Conservation (phyloP, 2,797 vertebrate genomes). For the Coluber constrictor region DNA sequence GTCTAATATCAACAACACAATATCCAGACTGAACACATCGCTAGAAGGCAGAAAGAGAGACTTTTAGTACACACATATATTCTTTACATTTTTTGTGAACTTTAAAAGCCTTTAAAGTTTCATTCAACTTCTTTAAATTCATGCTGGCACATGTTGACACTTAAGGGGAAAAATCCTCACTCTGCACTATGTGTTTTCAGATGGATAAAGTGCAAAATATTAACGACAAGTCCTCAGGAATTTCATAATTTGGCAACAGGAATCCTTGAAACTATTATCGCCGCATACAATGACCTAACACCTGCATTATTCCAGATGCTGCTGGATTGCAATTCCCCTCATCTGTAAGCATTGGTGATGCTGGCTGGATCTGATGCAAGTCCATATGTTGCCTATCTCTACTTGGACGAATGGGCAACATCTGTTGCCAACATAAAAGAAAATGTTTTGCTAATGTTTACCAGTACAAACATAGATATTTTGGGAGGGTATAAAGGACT, state of each 20-base stretch:
- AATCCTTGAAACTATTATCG: constrained; percentile 30
- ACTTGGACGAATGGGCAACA: not conserved
- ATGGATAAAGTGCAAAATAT: constrained; percentile 32
- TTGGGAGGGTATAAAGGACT: not conserved
- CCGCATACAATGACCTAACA: not conserved
- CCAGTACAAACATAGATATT: not conserved
- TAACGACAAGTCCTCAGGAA: constrained; percentile 39
- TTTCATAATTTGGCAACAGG: constrained; percentile 47
- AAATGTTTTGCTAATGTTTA: not conserved
- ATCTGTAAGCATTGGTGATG: not conserved
- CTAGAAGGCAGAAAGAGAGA: constrained; percentile 58
- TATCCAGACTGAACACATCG: constrained; percentile 54
- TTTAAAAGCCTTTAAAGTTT: constrained; percentile 57
- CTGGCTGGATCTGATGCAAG: not conserved
- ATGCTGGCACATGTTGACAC: constrained; percentile 68
- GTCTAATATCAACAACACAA: constrained; percentile 66
- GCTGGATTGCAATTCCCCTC: not conserved
- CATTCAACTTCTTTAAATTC: constrained; percentile 60
- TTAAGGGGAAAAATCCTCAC: constrained; percentile 68
- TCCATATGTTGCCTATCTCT: not conserved
- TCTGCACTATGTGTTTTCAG: constrained; percentile 67
- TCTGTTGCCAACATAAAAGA: not conserved
- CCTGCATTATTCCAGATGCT: not conserved
- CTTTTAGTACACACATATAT: constrained; percentile 49
- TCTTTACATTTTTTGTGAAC: constrained; percentile 55